Percentiles rank a stretch among this genome's conserved stretches.
phyloP scores from a whole-genome alignment of 2,888 invertebrate species.

The Tenthredo amoena region DNA sequence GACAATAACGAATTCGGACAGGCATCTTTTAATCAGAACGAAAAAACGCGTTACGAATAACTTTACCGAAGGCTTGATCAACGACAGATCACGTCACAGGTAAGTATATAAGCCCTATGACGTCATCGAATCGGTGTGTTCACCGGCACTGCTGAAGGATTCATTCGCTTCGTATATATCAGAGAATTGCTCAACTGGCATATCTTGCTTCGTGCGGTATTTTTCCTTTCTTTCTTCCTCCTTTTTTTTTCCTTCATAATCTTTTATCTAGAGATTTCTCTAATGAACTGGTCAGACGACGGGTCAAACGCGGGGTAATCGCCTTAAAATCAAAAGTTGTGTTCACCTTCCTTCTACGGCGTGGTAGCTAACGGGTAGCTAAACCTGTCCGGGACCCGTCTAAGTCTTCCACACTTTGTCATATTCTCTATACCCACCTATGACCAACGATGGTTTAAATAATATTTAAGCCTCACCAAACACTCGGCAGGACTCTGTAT shows the following conservation, averaged over 20 bases:
- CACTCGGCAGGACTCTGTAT: conserved; percentile 56
- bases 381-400: conserved; percentile 60
- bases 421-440: neutral
- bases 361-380: conserved; percentile 64
- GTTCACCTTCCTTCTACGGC: conserved; percentile 62
- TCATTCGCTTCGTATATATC: conserved; percentile 29
- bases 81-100: conserved; percentile 23
- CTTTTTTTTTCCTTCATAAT: conserved; percentile 8
- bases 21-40: conserved; percentile 16
- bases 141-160: conserved; percentile 11
- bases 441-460: neutral
- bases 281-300: conserved; percentile 69
- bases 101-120: conserved; percentile 22
- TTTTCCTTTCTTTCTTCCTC: neutral
- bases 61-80: conserved; percentile 21
- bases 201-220: neutral
- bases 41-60: neutral
- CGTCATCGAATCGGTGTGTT: conserved; percentile 22
- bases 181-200: conserved; percentile 39
- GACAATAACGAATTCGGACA: conserved; percentile 13
- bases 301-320: conserved; percentile 67
- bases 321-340: conserved; percentile 67
- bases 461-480: conserved; percentile 57
- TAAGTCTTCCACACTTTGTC: conserved; percentile 63
- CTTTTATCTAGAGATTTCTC: conserved; percentile 60